These are phyloP conservation scores for Papilio glaucus DNA, from an alignment of 1,140 invertebrate species.

Conservation along the genomic window DNA sequence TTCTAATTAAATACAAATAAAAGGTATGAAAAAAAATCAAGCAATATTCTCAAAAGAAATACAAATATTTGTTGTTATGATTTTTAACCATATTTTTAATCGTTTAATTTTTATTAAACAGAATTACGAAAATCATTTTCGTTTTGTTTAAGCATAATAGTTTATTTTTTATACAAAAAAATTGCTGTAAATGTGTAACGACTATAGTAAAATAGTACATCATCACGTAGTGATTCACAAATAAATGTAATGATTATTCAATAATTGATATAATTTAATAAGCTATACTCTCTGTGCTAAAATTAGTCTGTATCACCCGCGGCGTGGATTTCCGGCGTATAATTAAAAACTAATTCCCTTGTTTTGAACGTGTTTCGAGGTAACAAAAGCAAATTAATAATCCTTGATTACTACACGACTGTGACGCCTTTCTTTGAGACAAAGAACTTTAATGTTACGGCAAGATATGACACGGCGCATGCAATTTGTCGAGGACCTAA, in stretches of 20 bases:
- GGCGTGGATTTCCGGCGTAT: slow-evolving; percentile 56
- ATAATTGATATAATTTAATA: neutral
- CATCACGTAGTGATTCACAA: neutral
- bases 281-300: slow-evolving; percentile 19
- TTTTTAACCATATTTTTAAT: too few species aligned
- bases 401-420: slow-evolving; percentile 55
- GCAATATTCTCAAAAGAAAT: too few species aligned
- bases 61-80: too few species aligned
- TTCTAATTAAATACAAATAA: too few species aligned
- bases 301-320: slow-evolving; percentile 42
- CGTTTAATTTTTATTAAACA: too few species aligned
- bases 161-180: too few species aligned
- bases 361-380: slow-evolving; percentile 51
- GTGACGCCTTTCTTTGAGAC: slow-evolving; percentile 48
- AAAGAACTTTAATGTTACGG: slow-evolving; percentile 52
- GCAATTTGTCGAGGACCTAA: slow-evolving; percentile 36
- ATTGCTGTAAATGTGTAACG: too few species aligned
- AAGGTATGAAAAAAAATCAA: too few species aligned
- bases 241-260: too few species aligned
- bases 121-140: too few species aligned
- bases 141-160: too few species aligned
- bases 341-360: slow-evolving; percentile 72
- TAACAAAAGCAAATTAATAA: slow-evolving; percentile 74
- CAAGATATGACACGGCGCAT: slow-evolving; percentile 37
- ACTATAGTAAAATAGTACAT: too few species aligned